Evolutionary conservation across 2,797 vertebrate species (phyloP), one percentile per base, ranked within the genome.

Genomic region (Helarctos malayanus): DNA sequence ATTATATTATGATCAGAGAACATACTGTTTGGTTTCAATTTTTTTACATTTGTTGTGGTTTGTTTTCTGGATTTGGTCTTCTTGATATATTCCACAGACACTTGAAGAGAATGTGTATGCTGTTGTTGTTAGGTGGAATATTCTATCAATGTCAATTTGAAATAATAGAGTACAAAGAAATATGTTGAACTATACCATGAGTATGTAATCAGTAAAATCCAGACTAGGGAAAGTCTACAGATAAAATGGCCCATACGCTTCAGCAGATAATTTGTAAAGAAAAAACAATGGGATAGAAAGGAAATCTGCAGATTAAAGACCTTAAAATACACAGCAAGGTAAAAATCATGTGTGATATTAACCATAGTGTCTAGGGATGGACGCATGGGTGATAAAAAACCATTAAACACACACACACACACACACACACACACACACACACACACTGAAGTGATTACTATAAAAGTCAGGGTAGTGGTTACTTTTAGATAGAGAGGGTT

Each of bases 291-390:
- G 2, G 23, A 35, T 61, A 57, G 63, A 71, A 54, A 82, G n/a
- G 12, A 52, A 73, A 32, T 52, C 47, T 45, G 4, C 76, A 83
- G 54, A 61, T 52, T 80, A 63, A 57, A 85, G 32, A 19, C 11
- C 25, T 85, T 78, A 76, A 83, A 95, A 41, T 56, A 93, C 27
- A 79, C 54, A 84, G 14, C 61, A 71, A 19, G 0, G 14, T 79
- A 63, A 75, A 89, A 69, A 71, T 79, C 78, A 80, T 61, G n/a
- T 83, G 47, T 69, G 21, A 52, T 68, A 89, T n/a, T 90, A 93
- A 56, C 54, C 45, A 56, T 38, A 27, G 47, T 71, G 47, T 89
- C 79, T 83, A 56, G 35, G n/a, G 52, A 83, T 93, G 57, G 52
- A 84, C n/a, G 83, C 15, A 49, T 59, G 16, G 61, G 54, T 89